These are phyloP conservation scores for Thripadectes ignobilis DNA, from an alignment of 2,797 vertebrate species.

Conservation along the genomic window DNA sequence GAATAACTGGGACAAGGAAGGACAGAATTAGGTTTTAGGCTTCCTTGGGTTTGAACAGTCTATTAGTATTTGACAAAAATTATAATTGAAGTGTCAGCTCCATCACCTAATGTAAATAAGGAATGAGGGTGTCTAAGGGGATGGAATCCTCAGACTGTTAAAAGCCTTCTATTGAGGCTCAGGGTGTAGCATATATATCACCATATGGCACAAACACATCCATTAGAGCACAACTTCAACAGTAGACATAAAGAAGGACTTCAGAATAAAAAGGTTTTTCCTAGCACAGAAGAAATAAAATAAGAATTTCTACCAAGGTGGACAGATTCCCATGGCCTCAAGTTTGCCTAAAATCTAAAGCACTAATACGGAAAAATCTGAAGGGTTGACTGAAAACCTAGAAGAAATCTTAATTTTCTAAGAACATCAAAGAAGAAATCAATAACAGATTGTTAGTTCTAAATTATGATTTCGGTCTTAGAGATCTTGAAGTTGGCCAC, in stretches of 20 bases:
- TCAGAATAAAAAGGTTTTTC: not conserved
- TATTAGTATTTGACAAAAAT: conserved; percentile 10
- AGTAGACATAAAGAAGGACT: not conserved
- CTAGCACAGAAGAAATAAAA: not conserved
- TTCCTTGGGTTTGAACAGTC: not conserved
- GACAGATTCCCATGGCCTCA: not conserved
- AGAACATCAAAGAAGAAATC: not conserved
- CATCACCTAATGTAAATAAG: not conserved
- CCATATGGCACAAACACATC: not conserved
- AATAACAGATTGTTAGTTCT: not conserved
- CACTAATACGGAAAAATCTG: not conserved
- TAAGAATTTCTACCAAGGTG: not conserved
- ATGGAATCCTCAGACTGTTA: not conserved
- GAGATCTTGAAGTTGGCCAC: not conserved
- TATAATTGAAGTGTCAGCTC: conserved; percentile 12
- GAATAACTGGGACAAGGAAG: not conserved
- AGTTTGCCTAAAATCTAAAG: not conserved
- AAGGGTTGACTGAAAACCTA: not conserved
- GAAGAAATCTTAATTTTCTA: not conserved
- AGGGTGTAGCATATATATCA: not conserved
- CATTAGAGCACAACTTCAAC: not conserved
- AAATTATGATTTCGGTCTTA: not conserved
- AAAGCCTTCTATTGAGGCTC: not conserved
- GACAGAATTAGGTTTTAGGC: not conserved
- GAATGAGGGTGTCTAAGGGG: not conserved